phyloP scores from a whole-genome alignment of 2,797 vertebrate genomes.

The Aplochiton taeniatus region DNA sequence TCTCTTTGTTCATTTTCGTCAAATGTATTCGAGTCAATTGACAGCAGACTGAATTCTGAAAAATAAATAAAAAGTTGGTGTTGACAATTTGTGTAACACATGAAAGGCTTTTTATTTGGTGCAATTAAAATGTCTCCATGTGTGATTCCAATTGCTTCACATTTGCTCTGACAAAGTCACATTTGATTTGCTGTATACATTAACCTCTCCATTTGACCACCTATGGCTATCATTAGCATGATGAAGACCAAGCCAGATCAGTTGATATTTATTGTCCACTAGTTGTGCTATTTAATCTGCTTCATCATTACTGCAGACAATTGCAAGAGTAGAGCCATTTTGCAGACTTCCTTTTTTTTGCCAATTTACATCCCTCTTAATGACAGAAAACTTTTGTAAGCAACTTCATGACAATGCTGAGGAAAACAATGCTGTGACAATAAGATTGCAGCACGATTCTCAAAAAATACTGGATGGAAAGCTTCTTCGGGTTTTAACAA shows the following conservation, averaged over 20 bases:
- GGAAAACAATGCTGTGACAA: slow-evolving; percentile 34
- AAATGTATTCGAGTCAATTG: too few species aligned
- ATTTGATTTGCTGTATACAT: accelerated
- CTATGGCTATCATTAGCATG: accelerated
- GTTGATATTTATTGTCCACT: accelerated
- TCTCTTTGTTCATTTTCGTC: too few species aligned
- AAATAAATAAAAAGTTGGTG: too few species aligned
- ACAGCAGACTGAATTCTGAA: neutral
- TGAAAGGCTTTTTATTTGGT: slow-evolving; percentile 8
- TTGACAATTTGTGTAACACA: slow-evolving; percentile 46
- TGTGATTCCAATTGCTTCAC: slow-evolving; percentile 22
- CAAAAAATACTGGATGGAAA: too few species aligned
- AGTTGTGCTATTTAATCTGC: accelerated
- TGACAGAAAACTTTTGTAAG: accelerated
- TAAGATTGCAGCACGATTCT: too few species aligned
- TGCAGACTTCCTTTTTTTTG: too few species aligned
- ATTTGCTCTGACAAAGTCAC: neutral
- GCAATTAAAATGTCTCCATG: neutral
- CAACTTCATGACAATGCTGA: slow-evolving; percentile 13
- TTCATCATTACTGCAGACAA: slow-evolving; percentile 40
- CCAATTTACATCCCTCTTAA: accelerated
- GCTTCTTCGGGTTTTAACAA: too few species aligned
- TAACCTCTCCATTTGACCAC: slow-evolving; percentile 28
- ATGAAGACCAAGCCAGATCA: slow-evolving; percentile 32
- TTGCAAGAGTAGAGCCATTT: slow-evolving; percentile 9